Evolutionary conservation across 1,140 invertebrate genomes (phyloP), one percentile per base, ranked within the genome.

Genomic region (Agrypnia vestita): DNA sequence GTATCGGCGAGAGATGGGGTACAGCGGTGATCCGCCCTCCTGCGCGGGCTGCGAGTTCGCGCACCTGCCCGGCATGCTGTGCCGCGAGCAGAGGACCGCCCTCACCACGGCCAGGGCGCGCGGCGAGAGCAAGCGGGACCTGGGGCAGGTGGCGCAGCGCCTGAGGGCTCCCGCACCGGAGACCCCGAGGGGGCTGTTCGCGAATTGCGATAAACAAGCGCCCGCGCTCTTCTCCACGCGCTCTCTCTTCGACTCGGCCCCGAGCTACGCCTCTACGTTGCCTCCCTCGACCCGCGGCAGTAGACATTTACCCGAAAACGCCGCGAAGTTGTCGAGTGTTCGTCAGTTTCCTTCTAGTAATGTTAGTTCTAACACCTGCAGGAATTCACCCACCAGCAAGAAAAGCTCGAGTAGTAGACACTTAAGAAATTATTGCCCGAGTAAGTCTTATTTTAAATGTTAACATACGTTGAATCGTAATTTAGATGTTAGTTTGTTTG

Each of bases 81-180:
- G 75, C 53, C 55, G 81, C 7, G 81, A 82, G 67, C 81, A 82
- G 75, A 59, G 78, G 7, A 82, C 81, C 69, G 76, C 69, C 76
- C 56, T 80, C 47, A 80, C 81, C 21, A 74, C 78, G 35, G 72
- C 76, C 10, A 79, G 46, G 19, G 67, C 67, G 35, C 35, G 51
- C 13, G 21, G 67, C 1, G 71, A 75, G 49, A 67, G 43, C 43
- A 64, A 69, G 43, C 74, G 72, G 47, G 78, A 80, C 49, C 25
- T 64, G n/a, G 71, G 72, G 4, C 71, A 75, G 21, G 56, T 80
- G 9, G 61, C 67, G 0, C 43, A 77, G 10, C 69, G 47, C 25
- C 55, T 61, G 19, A 49, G 13, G 49, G 46, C 25, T 53, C 21
- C 76, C 17, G 49, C n/a, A 13, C 21, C 25, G 12, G 25, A 44